Conservation (phyloP, 2,113 vertebrate genomes). For the Callorhinus ursinus region DNA sequence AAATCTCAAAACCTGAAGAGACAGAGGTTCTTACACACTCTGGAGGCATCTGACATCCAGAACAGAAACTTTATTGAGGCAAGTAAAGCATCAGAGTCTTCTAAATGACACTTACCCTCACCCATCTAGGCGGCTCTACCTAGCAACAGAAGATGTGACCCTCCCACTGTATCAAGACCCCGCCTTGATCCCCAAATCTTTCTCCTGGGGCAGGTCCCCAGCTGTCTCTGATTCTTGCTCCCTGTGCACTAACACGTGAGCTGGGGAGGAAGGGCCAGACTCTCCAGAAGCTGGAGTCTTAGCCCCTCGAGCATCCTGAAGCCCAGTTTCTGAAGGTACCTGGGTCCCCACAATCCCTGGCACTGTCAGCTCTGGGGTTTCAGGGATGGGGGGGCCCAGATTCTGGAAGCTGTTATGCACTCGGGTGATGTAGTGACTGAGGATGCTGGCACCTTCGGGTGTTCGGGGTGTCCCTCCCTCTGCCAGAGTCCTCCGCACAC, state of each 20-base stretch:
- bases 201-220: neutral
- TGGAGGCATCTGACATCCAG: neutral
- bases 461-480: neutral
- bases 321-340: neutral
- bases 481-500: slow-evolving; percentile 76
- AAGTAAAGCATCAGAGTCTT: neutral
- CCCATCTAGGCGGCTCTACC: neutral
- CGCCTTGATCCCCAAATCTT: neutral
- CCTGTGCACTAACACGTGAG: slow-evolving; percentile 66
- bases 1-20: neutral
- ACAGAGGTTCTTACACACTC: neutral
- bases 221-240: slow-evolving; percentile 11
- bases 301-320: neutral
- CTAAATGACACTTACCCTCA: neutral
- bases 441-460: slow-evolving; percentile 83
- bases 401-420: slow-evolving; percentile 92
- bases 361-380: slow-evolving; percentile 57
- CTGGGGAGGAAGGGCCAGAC: neutral
- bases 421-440: slow-evolving; percentile 90
- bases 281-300: neutral
- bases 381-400: slow-evolving; percentile 65
- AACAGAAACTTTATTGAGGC: slow-evolving; percentile 52
- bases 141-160: neutral
- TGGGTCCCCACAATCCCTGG: slow-evolving; percentile 45
- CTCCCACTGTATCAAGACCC: neutral